phyloP scores from a whole-genome alignment of 2,797 vertebrate species.

The Chaunax sp. region DNA sequence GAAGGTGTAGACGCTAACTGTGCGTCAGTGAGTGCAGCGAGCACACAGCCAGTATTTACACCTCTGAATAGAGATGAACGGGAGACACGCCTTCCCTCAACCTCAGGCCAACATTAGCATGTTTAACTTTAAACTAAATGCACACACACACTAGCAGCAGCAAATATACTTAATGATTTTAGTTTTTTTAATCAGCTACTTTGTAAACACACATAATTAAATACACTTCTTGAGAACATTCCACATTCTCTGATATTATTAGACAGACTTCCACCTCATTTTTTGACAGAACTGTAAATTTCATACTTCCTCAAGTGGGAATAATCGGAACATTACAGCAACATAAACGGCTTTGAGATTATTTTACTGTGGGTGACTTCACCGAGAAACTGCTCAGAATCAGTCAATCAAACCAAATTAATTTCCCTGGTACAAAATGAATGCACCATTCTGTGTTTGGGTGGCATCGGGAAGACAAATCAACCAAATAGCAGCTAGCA shows the following conservation, averaged over 20 bases:
- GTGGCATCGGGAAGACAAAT: background rate
- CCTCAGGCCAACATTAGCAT: slow-evolving; percentile 67
- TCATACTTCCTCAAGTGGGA: background rate
- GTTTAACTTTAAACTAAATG: slow-evolving; percentile 58
- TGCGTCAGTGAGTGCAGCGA: slow-evolving; percentile 49
- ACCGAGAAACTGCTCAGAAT: no score
- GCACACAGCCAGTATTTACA: slow-evolving; percentile 67
- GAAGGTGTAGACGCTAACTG: slow-evolving; percentile 43
- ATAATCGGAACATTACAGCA: background rate
- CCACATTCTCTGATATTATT: background rate
- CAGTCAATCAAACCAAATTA: background rate
- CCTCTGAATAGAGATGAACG: slow-evolving; percentile 57
- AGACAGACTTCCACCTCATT: no score
- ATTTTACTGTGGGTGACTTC: background rate
- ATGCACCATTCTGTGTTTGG: background rate
- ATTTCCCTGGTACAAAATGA: background rate
- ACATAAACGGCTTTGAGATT: background rate
- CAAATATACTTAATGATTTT: slow-evolving; percentile 11
- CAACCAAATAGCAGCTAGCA: no score
- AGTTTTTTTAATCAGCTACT: slow-evolving; percentile 7
- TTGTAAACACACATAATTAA: background rate
- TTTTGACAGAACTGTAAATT: no score
- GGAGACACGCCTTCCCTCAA: slow-evolving; percentile 57
- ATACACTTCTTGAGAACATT: background rate
- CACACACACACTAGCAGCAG: slow-evolving; percentile 18